Percentiles rank a stretch among this genome's conserved stretches.
phyloP scores from a whole-genome alignment of 2,113 vertebrate genomes.

The Rhinolophus sinicus region DNA sequence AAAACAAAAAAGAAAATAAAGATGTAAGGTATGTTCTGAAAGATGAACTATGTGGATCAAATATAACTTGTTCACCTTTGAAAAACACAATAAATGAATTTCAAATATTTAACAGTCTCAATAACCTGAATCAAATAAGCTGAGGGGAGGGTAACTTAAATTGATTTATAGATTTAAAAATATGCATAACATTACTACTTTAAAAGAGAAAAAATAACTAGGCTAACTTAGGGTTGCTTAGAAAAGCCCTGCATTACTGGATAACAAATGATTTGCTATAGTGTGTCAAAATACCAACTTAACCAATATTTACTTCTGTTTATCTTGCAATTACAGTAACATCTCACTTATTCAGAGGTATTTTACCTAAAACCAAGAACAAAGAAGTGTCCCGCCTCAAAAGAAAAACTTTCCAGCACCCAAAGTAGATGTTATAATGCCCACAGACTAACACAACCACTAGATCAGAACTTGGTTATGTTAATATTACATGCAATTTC shows the following conservation, averaged over 20 bases:
- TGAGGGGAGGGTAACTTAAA: background rate
- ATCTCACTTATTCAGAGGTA: background rate
- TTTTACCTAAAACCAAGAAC: background rate
- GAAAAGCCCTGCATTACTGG: background rate
- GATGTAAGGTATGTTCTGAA: conserved; percentile 1
- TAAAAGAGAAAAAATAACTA: background rate
- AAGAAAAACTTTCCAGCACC: background rate
- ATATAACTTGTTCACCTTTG: background rate
- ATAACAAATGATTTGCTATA: background rate
- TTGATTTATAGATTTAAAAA: background rate
- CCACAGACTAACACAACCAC: background rate
- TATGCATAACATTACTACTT: background rate
- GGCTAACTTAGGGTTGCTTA: background rate
- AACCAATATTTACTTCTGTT: background rate
- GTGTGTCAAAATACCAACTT: background rate
- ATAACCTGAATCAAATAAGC: background rate
- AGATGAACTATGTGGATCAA: background rate
- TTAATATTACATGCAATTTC: background rate
- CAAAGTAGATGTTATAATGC: background rate
- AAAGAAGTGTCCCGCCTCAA: background rate
- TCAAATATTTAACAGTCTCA: conserved; percentile 16
- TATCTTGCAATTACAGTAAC: background rate
- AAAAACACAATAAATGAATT: conserved; percentile 11
- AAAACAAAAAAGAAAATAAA: background rate
- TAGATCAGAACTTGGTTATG: background rate